These are phyloP conservation scores for Oncorhynchus masou DNA, from an alignment of 2,113 vertebrate genomes.

Conservation along the genomic window DNA sequence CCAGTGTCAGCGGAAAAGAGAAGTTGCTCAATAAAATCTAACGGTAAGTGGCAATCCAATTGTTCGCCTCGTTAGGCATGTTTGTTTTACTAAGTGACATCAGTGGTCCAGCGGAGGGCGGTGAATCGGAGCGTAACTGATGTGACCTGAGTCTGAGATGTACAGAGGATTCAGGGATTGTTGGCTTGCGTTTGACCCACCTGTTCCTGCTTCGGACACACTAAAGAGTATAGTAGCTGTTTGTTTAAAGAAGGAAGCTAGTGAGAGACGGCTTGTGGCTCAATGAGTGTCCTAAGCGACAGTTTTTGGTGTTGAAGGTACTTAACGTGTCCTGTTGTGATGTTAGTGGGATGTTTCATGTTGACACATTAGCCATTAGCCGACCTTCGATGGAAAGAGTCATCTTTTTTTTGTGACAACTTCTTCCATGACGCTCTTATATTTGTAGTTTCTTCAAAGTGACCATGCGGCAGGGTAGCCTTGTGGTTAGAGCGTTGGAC, in stretches of 20 bases:
- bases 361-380: background rate
- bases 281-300: background rate
- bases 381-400: background rate
- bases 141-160: background rate
- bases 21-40: background rate
- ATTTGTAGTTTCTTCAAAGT: no score
- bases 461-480: no score
- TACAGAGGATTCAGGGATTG: background rate
- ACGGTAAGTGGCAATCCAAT: constrained; percentile 6
- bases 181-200: background rate
- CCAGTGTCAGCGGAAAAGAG: constrained; percentile 40
- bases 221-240: background rate
- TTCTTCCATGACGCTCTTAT: background rate
- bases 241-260: background rate
- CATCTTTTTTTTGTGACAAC: background rate
- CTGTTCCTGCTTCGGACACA: background rate
- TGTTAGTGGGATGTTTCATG: background rate
- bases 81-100: constrained; percentile 21
- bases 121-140: background rate
- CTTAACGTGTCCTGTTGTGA: background rate
- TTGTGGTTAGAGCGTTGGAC: no score
- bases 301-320: background rate
- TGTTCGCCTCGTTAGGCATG: constrained; percentile 3
- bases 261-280: background rate
- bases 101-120: background rate